Evolutionary conservation across 1,140 invertebrate genomes (phyloP).

Genomic region (Zophobas atratus): DNA sequence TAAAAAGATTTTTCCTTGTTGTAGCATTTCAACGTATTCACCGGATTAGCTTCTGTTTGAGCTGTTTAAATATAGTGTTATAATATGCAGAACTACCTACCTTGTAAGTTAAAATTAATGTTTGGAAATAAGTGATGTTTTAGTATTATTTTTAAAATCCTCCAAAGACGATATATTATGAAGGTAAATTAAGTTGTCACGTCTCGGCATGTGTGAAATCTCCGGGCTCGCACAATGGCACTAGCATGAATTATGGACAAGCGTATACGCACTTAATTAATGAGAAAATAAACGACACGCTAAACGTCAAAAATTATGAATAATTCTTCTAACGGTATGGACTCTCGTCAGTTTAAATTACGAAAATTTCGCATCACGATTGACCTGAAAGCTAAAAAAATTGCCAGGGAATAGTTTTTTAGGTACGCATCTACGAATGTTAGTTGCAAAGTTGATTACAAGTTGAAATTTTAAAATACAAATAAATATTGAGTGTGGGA

Average conservation of each 20-base stretch:
- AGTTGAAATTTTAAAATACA: too few relatives aligned
- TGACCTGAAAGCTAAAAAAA: background rate
- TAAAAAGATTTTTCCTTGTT: too few relatives aligned
- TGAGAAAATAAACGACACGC: constrained; percentile 48
- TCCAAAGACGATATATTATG: constrained; percentile 34
- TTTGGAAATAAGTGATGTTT: constrained; percentile 1
- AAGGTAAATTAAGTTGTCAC: constrained; percentile 52
- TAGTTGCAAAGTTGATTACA: too few relatives aligned
- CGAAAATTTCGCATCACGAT: constrained; percentile 26
- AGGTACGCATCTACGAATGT: background rate
- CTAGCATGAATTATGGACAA: constrained; percentile 47
- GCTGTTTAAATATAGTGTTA: too few relatives aligned
- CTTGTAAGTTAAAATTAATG: constrained; percentile 4
- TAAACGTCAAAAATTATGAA: constrained; percentile 51
- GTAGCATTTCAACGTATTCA: too few relatives aligned
- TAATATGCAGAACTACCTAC: too few relatives aligned
- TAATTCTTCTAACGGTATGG: constrained; percentile 39
- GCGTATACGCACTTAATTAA: constrained; percentile 49
- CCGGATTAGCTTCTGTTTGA: too few relatives aligned
- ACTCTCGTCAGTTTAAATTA: background rate
- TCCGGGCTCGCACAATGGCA: constrained; percentile 45
- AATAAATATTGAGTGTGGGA: too few relatives aligned
- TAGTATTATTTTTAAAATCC: constrained; percentile 39
- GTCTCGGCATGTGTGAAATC: constrained; percentile 53
- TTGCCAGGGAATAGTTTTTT: background rate